These are phyloP conservation scores for Lottia scabra DNA, from an alignment of 2,888 invertebrate genomes.

Conservation along the genomic window DNA sequence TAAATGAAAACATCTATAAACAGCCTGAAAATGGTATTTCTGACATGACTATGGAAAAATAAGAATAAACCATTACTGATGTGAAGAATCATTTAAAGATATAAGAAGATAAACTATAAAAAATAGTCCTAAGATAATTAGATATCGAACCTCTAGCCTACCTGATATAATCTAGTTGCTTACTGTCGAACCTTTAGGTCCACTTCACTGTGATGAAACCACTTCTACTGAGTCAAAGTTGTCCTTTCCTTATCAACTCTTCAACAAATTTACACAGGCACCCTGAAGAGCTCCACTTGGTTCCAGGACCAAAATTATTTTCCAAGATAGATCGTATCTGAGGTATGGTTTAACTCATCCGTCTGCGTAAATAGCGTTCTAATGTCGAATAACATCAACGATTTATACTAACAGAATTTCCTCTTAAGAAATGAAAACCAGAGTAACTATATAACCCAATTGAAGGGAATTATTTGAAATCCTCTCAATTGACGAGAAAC, in stretches of 20 bases:
- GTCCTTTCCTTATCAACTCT: background rate
- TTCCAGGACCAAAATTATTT: background rate
- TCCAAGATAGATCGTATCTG: background rate
- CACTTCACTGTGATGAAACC: background rate
- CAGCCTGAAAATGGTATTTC: too few relatives aligned
- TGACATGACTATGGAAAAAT: too few relatives aligned
- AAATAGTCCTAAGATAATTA: background rate
- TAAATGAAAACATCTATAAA: too few relatives aligned
- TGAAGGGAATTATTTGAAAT: background rate
- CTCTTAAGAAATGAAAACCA: constrained; percentile 4
- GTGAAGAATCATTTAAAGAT: too few relatives aligned
- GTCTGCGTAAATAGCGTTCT: background rate
- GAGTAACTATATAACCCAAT: constrained; percentile 6
- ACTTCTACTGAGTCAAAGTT: background rate
- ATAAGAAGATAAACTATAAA: too few relatives aligned
- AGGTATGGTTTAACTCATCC: background rate
- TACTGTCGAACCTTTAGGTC: background rate
- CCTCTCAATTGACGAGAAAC: constrained; percentile 3
- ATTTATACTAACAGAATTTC: background rate
- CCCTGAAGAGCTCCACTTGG: background rate
- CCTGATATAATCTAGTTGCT: background rate
- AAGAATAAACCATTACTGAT: too few relatives aligned
- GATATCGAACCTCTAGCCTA: background rate
- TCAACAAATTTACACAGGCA: background rate
- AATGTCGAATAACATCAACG: background rate